A percentile compares a stretch with the other conserved stretches of the same genome.
phyloP scores from a whole-genome alignment of 2,888 invertebrate species.

The Eupithecia vulgata region DNA sequence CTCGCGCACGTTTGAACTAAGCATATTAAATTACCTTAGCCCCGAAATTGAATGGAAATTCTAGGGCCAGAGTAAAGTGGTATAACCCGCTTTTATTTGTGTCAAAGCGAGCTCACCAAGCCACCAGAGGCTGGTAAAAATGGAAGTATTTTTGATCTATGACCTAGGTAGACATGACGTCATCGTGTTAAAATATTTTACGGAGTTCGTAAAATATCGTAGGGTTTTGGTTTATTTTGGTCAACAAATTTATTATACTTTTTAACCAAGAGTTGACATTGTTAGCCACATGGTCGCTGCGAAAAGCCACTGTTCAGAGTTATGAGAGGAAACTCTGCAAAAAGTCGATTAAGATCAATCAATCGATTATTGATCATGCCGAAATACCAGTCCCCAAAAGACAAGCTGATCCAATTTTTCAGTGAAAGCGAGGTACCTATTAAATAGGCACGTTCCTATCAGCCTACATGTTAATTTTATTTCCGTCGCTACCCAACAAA shows the following conservation, averaged over 20 bases:
- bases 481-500: conserved; percentile 1
- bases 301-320: not conserved
- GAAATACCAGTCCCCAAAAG: not conserved
- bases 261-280: not conserved
- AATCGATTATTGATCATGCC: not conserved
- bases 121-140: not conserved
- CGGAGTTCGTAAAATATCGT: not conserved
- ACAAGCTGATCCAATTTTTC: not conserved
- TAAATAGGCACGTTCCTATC: not conserved
- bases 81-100: not conserved
- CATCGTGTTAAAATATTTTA: not conserved
- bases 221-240: not conserved
- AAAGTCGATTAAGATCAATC: not conserved
- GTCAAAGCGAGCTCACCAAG: not conserved
- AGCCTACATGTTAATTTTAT: not conserved
- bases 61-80: not conserved
- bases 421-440: not conserved
- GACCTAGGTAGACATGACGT: not conserved
- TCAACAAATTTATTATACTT: not conserved
- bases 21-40: conserved; percentile 43
- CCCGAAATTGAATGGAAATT: conserved; percentile 17
- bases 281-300: not conserved
- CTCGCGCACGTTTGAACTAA: conserved; percentile 39
- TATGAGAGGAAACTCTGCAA: not conserved
- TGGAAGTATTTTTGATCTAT: not conserved